Conservation (phyloP, 1,140 invertebrate genomes). For the Heliconius nattereri region DNA sequence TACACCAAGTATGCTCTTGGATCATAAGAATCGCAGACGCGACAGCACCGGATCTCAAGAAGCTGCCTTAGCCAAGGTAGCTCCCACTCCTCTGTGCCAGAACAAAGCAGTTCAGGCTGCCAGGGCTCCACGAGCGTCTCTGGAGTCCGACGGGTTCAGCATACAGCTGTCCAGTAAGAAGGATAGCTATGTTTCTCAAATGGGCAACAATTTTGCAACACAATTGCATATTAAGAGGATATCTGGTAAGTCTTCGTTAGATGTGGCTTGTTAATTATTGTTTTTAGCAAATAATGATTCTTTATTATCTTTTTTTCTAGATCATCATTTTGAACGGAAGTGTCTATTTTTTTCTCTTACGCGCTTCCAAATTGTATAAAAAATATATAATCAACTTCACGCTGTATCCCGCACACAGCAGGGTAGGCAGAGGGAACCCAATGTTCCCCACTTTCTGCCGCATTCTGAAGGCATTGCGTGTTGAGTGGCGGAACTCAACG, state of each 20-base stretch:
- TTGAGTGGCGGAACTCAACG: too few relatives aligned
- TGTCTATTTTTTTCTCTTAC: too few relatives aligned
- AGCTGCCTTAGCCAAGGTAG: slow-evolving; percentile 68
- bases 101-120: slow-evolving; percentile 73
- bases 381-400: too few relatives aligned
- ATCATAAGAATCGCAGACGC: slow-evolving; percentile 79
- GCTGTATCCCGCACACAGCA: too few relatives aligned
- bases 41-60: slow-evolving; percentile 73
- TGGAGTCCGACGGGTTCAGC: slow-evolving; percentile 77
- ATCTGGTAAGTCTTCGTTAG: slow-evolving; percentile 66
- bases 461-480: too few relatives aligned
- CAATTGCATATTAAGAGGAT: slow-evolving; percentile 79
- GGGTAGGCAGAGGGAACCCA: too few relatives aligned
- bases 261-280: background rate
- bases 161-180: slow-evolving; percentile 75
- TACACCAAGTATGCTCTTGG: slow-evolving; percentile 79
- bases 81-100: slow-evolving; percentile 64
- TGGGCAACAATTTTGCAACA: slow-evolving; percentile 80
- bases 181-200: slow-evolving; percentile 78
- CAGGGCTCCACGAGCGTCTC: slow-evolving; percentile 66
- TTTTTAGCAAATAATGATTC: too few relatives aligned
- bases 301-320: background rate
- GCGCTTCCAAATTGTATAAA: too few relatives aligned
- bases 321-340: too few relatives aligned
- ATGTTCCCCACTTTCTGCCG: too few relatives aligned